A percentile compares a stretch with the other conserved stretches of the same genome.
These are phyloP conservation scores for Oplegnathus fasciatus DNA, from an alignment of 2,113 vertebrate species.

Conservation along the genomic window DNA sequence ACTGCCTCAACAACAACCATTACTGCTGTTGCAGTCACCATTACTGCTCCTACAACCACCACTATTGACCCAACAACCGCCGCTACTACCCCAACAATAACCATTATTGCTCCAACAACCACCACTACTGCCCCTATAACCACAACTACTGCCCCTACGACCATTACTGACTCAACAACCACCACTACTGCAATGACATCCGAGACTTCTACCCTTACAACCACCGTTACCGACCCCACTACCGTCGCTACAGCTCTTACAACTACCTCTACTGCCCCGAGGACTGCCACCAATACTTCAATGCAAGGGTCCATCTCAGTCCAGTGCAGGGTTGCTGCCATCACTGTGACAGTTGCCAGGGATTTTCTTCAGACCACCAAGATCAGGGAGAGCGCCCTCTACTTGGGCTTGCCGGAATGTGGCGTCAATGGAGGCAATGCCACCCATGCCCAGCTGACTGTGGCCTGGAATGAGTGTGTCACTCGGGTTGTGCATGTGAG, in stretches of 20 bases:
- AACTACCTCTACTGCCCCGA: not conserved
- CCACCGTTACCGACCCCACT: not conserved
- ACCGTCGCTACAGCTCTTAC: too few species aligned
- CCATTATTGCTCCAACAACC: not conserved
- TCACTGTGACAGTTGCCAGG: conserved; percentile 82
- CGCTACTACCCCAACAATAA: not conserved
- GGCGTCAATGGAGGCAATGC: conserved; percentile 79
- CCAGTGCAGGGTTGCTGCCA: conserved; percentile 82
- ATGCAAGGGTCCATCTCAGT: conserved; percentile 70
- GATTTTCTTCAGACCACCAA: conserved; percentile 81
- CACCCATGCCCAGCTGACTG: conserved; percentile 84
- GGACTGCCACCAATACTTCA: not conserved
- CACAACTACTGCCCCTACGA: not conserved
- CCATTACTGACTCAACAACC: not conserved
- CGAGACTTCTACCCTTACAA: not conserved
- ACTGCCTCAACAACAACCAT: not conserved
- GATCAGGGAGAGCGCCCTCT: conserved; percentile 84
- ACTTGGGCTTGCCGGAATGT: conserved; percentile 86
- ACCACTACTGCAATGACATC: not conserved
- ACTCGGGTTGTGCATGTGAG: conserved; percentile 85
- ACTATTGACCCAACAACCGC: not conserved
- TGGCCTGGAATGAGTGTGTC: conserved; percentile 85
- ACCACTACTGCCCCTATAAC: not conserved
- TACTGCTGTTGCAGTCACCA: too few species aligned
- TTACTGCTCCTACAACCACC: not conserved